Conservation (phyloP, 2,113 vertebrate genomes). For the Anser cygnoides region DNA sequence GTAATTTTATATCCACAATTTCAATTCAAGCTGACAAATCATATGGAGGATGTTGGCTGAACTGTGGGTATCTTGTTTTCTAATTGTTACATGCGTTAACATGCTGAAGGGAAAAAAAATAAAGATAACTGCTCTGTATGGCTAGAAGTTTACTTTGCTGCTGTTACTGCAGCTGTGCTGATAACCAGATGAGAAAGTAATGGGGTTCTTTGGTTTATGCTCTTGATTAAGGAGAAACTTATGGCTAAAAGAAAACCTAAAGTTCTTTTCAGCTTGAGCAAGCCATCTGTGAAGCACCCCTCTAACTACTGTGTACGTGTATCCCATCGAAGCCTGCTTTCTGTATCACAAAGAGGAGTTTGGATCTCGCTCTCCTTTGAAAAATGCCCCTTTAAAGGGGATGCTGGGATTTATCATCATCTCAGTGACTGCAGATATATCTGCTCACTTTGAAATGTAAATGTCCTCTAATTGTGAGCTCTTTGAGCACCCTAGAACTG, state of each 20-base stretch:
- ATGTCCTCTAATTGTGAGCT: neutral
- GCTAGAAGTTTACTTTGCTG: neutral
- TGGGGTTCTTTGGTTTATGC: neutral
- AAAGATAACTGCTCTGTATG: neutral
- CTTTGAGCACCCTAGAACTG: neutral
- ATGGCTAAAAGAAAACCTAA: neutral
- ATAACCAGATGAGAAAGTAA: neutral
- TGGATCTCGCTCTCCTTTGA: neutral
- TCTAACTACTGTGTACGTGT: neutral
- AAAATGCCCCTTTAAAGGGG: neutral
- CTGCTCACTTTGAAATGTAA: neutral
- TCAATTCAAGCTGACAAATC: neutral
- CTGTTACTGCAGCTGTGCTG: neutral
- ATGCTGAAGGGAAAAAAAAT: neutral
- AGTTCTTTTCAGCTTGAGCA: neutral
- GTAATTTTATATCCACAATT: neutral
- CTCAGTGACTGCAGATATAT: neutral
- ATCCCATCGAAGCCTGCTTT: neutral
- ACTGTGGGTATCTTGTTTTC: neutral
- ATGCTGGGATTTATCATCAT: neutral
- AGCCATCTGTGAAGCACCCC: neutral
- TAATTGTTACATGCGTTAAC: neutral
- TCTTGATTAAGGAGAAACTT: neutral
- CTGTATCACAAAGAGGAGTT: neutral
- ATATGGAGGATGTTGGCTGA: neutral